Percentiles rank a stretch among this genome's conserved stretches.
Evolutionary conservation across 2,888 invertebrate genomes (phyloP).

Genomic region (Tyria jacobaeae): DNA sequence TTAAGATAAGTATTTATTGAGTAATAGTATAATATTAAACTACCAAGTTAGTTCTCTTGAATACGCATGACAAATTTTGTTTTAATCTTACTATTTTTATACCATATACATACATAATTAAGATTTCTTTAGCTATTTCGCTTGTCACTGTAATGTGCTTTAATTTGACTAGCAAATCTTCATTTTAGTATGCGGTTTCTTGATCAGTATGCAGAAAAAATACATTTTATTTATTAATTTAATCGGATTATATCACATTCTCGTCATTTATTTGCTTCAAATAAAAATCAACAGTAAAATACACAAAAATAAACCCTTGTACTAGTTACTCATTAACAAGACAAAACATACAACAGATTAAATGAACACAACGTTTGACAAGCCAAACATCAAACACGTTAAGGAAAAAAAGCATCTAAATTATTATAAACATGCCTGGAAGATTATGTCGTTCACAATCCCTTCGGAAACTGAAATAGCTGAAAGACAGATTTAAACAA

Average conservation of each 20-base stretch:
- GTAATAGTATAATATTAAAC: too few species aligned
- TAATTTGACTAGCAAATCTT: too few species aligned
- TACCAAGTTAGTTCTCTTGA: too few species aligned
- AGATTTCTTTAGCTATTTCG: background rate
- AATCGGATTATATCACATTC: background rate
- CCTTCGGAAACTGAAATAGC: conserved; percentile 74
- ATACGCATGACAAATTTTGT: too few species aligned
- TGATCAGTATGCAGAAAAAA: too few species aligned
- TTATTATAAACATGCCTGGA: conserved; percentile 47
- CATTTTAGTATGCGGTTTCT: too few species aligned
- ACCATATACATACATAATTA: background rate
- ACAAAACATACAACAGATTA: conserved; percentile 16
- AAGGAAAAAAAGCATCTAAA: conserved; percentile 38
- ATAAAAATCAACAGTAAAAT: background rate
- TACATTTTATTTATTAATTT: too few species aligned
- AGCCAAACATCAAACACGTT: conserved; percentile 43
- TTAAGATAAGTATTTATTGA: too few species aligned
- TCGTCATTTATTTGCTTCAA: background rate
- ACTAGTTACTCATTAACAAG: conserved; percentile 10
- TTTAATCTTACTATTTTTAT: too few species aligned
- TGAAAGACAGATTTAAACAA: conserved; percentile 60
- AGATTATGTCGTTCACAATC: conserved; percentile 53
- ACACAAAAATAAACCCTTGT: background rate
- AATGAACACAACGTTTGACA: conserved; percentile 38
- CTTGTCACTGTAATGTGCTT: too few species aligned